phyloP scores from a whole-genome alignment of 2,797 vertebrate genomes.

The Rhinogobio ventralis region DNA sequence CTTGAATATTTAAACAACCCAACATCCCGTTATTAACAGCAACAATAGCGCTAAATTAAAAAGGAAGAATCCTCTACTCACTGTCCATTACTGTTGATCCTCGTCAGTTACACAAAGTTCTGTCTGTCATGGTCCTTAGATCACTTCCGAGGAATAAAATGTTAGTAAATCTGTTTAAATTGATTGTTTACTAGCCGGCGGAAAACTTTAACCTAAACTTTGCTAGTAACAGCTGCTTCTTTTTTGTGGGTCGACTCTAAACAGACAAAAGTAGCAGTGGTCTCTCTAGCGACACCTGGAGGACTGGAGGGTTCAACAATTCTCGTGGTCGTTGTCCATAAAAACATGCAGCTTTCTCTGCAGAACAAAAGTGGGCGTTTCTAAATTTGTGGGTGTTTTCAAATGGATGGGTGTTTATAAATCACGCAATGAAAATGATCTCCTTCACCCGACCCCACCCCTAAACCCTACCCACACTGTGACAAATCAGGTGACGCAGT shows the following conservation, averaged over 20 bases:
- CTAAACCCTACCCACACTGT: too few relatives aligned
- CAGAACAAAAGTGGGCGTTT: too few relatives aligned
- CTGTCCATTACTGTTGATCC: conserved; percentile 29
- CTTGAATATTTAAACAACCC: neutral
- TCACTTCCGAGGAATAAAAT: neutral
- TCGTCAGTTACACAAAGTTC: neutral
- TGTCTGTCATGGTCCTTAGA: neutral
- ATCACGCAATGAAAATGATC: too few relatives aligned
- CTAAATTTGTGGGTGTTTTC: too few relatives aligned
- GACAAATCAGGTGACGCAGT: too few relatives aligned
- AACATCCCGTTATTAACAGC: conserved; percentile 31
- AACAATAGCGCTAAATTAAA: conserved; percentile 26
- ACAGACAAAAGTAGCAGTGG: neutral
- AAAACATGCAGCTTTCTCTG: neutral
- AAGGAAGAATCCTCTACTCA: conserved; percentile 37
- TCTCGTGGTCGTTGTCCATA: too few relatives aligned
- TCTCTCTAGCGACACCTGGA: neutral
- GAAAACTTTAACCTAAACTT: conserved; percentile 34
- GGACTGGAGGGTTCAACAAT: neutral
- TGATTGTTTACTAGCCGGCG: neutral
- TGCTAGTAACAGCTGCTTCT: conserved; percentile 33
- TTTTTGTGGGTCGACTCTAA: conserved; percentile 22
- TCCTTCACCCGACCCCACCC: too few relatives aligned
- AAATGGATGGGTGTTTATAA: too few relatives aligned
- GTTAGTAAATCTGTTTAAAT: neutral